Evolutionary conservation across 2,888 invertebrate genomes (phyloP).

Genomic region (Argyresthia albistria): DNA sequence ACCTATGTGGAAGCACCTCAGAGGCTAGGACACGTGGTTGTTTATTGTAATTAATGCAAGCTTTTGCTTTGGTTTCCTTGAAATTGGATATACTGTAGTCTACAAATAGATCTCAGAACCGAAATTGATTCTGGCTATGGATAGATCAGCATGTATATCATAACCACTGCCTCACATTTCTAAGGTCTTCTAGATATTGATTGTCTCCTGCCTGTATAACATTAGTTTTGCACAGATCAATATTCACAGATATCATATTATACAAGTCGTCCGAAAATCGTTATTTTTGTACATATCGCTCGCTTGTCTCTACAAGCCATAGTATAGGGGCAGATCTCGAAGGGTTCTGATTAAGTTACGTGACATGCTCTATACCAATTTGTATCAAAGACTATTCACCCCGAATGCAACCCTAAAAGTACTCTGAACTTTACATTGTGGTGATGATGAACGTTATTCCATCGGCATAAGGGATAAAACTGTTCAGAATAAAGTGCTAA

Average conservation of each 20-base stretch:
- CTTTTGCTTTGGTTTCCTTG: slow-evolving; percentile 28
- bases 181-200: too few species aligned
- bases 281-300: neutral
- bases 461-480: neutral
- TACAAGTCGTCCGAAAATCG: too few species aligned
- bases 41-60: slow-evolving; percentile 26
- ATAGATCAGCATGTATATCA: too few species aligned
- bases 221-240: too few species aligned
- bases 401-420: slow-evolving; percentile 15
- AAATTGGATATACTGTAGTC: too few species aligned
- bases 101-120: too few species aligned
- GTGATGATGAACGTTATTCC: neutral
- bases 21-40: neutral
- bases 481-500: neutral
- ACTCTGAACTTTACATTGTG: neutral
- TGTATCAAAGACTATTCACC: slow-evolving; percentile 34
- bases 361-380: slow-evolving; percentile 65
- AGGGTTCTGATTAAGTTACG: slow-evolving; percentile 63
- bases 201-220: too few species aligned
- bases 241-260: too few species aligned
- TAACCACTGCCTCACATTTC: too few species aligned
- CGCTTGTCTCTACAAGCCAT: neutral
- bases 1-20: slow-evolving; percentile 1
- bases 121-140: too few species aligned
- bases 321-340: slow-evolving; percentile 16